phyloP scores from a whole-genome alignment of 2,888 invertebrate species.

The Anoplius nigerrimus region DNA sequence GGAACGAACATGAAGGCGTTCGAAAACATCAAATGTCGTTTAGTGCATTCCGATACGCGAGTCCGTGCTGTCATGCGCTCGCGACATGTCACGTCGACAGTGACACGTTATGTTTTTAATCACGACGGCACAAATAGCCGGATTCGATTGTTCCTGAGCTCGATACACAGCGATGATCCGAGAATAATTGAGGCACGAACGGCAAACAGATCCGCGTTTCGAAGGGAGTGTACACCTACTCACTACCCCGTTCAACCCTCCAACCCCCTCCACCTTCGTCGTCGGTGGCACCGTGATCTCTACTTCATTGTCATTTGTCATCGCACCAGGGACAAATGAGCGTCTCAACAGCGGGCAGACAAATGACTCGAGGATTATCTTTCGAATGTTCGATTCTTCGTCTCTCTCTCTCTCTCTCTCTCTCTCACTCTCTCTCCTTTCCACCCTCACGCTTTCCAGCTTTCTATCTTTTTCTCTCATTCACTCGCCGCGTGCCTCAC shows the following conservation, averaged over 20 bases:
- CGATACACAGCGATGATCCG: slow-evolving; percentile 72
- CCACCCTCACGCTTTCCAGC: neutral
- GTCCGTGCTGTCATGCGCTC: no score
- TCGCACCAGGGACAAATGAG: slow-evolving; percentile 71
- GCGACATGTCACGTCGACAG: no score
- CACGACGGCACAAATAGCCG: slow-evolving; percentile 45
- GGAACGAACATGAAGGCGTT: no score
- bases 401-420: slow-evolving; percentile 20
- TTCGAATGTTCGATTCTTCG: slow-evolving; percentile 45
- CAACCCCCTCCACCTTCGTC: slow-evolving; percentile 32
- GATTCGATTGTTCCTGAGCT: slow-evolving; percentile 61
- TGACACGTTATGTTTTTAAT: slow-evolving; percentile 52
- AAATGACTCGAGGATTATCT: slow-evolving; percentile 73
- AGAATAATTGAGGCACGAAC: slow-evolving; percentile 73
- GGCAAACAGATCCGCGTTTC: slow-evolving; percentile 70
- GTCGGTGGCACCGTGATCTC: slow-evolving; percentile 57
- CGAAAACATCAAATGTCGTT: no score
- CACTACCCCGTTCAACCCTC: slow-evolving; percentile 15
- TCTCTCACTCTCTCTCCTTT: neutral
- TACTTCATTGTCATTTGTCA: slow-evolving; percentile 74
- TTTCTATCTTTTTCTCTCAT: slow-evolving; percentile 11
- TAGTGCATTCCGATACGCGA: no score
- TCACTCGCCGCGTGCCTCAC: slow-evolving; percentile 5
- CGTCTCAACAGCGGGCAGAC: slow-evolving; percentile 68
- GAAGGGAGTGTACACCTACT: slow-evolving; percentile 23